These are phyloP conservation scores for Conus betulinus DNA, from an alignment of 1,140 invertebrate species.

Conservation along the genomic window DNA sequence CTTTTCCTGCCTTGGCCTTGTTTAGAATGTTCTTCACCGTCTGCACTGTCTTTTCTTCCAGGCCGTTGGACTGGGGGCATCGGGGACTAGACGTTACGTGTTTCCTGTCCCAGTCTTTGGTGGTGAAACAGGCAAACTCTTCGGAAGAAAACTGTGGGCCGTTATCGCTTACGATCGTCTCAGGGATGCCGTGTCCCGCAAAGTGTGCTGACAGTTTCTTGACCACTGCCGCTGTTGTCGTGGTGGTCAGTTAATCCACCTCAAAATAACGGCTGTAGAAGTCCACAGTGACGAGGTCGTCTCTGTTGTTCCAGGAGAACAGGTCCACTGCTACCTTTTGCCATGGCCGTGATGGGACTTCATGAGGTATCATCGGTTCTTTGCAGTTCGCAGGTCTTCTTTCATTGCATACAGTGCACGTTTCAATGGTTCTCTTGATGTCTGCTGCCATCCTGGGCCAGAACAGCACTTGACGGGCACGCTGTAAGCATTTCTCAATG, in stretches of 20 bases:
- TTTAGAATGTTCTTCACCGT: background rate
- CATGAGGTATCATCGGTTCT: background rate
- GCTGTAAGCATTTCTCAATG: conserved; percentile 5
- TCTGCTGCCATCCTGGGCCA: background rate
- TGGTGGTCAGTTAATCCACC: background rate
- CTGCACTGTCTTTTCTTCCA: background rate
- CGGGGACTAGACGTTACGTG: conserved; percentile 1
- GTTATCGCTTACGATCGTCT: background rate
- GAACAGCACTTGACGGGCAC: background rate
- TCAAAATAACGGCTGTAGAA: conserved; percentile 1
- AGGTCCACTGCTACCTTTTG: background rate
- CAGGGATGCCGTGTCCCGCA: conserved; percentile 1
- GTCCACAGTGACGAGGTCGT: background rate
- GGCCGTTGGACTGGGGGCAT: background rate
- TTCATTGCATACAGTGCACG: background rate
- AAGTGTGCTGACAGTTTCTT: background rate
- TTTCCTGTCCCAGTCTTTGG: background rate
- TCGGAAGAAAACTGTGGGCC: background rate
- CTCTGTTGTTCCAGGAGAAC: background rate
- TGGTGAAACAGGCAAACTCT: conserved; percentile 6
- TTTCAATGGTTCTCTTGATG: background rate
- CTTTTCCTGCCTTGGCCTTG: background rate
- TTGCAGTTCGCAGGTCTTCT: background rate
- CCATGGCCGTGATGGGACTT: conserved; percentile 18
- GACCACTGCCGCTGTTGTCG: background rate